Conservation (phyloP, 2,888 invertebrate genomes). For the Glyphotaelius pellucidus region DNA sequence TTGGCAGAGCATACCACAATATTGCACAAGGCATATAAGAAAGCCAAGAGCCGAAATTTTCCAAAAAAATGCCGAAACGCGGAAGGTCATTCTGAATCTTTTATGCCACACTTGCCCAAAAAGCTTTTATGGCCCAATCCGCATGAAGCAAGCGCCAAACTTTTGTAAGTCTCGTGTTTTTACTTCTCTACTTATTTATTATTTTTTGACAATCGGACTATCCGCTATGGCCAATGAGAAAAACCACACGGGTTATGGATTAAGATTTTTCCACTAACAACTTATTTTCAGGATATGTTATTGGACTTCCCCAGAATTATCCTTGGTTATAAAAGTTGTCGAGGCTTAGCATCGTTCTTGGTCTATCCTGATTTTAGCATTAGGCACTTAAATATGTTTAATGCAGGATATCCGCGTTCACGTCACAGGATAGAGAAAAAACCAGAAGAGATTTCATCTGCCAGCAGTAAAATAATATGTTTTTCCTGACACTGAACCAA, state of each 20-base stretch:
- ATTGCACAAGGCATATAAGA: neutral
- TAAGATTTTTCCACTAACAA: neutral
- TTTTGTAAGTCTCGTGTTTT: neutral
- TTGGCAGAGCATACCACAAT: neutral
- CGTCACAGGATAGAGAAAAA: neutral
- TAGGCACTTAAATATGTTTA: neutral
- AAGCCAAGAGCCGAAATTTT: neutral
- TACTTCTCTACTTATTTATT: neutral
- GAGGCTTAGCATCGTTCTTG: neutral
- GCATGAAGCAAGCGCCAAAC: neutral
- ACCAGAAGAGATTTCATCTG: neutral
- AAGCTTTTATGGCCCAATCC: neutral
- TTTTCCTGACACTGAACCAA: neutral
- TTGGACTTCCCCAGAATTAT: neutral
- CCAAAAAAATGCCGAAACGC: neutral
- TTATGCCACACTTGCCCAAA: neutral
- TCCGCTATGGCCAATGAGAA: neutral
- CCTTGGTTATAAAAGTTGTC: neutral
- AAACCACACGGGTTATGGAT: conserved; percentile 2
- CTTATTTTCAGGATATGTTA: conserved; percentile 4
- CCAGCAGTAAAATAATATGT: neutral
- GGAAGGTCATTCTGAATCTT: conserved; percentile 15
- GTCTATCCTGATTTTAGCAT: neutral
- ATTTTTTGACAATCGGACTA: neutral
- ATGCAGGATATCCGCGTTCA: neutral